Conservation (phyloP, 2,888 invertebrate genomes). For the Meliscaeva auricollis region DNA sequence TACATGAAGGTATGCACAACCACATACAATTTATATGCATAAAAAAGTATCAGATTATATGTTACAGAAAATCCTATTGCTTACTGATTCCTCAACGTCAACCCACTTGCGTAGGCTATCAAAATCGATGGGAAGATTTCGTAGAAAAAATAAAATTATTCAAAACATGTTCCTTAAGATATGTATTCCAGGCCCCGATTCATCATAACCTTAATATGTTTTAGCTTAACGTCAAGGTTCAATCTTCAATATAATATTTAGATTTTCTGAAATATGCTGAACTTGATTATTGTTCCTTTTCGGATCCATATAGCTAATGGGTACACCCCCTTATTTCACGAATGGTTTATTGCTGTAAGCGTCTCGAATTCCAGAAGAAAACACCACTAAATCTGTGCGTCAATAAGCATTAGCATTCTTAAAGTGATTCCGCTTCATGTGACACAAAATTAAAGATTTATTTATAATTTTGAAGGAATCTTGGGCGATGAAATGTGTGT, state of each 20-base stretch:
- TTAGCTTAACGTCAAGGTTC: neutral
- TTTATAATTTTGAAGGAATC: neutral
- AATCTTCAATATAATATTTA: neutral
- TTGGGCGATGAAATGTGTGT: neutral
- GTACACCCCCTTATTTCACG: constrained; percentile 6
- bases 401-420: constrained; percentile 27
- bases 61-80: neutral
- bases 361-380: constrained; percentile 5
- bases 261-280: neutral
- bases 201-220: constrained; percentile 8
- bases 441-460: constrained; percentile 25
- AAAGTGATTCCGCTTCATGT: constrained; percentile 20
- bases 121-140: neutral
- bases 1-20: too few relatives aligned
- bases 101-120: neutral
- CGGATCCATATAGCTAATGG: neutral
- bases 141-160: neutral
- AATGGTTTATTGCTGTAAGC: constrained; percentile 23
- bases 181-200: constrained; percentile 1
- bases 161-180: constrained; percentile 3
- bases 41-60: neutral
- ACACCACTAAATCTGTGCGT: constrained; percentile 6
- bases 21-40: too few relatives aligned
- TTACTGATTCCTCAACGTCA: neutral
- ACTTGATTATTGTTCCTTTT: constrained; percentile 16